A percentile compares a stretch with the other conserved stretches of the same genome.
phyloP scores from a whole-genome alignment of 2,797 vertebrate genomes.

The Percopsis omiscomaycus region DNA sequence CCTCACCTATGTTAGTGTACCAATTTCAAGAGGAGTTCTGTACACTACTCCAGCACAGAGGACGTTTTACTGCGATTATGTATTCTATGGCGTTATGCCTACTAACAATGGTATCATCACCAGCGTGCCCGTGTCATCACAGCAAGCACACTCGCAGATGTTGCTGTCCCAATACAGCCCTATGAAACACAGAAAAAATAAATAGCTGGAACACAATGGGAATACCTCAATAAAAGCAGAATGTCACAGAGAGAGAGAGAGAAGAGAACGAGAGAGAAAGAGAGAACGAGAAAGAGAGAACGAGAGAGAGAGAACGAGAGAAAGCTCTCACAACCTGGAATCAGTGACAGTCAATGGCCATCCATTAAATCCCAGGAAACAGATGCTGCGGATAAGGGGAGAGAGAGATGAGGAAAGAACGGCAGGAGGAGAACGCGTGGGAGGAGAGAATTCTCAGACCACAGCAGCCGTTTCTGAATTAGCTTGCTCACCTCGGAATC shows the following conservation, averaged over 20 bases:
- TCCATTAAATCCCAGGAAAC: constrained; percentile 40
- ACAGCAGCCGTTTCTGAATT: constrained; percentile 57
- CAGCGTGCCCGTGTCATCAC: too few species aligned
- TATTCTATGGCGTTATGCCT: too few species aligned
- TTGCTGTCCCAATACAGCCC: too few species aligned
- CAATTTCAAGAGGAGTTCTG: too few species aligned
- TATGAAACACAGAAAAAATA: constrained; percentile 18
- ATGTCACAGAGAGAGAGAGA: constrained; percentile 9
- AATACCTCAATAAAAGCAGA: constrained; percentile 37
- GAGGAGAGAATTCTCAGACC: constrained; percentile 56
- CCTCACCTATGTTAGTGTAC: too few species aligned
- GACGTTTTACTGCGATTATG: too few species aligned
- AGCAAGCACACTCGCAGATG: too few species aligned
- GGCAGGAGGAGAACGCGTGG: constrained; percentile 32
- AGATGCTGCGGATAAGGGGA: constrained; percentile 21
- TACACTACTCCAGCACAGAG: too few species aligned
- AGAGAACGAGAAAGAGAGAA: too few species aligned
- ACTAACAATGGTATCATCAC: too few species aligned
- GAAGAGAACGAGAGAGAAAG: background rate
- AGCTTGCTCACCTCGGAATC: constrained; percentile 1
- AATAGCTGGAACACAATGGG: constrained; percentile 17
- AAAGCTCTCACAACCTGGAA: constrained; percentile 6
- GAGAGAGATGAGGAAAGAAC: constrained; percentile 5
- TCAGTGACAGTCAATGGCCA: constrained; percentile 26
- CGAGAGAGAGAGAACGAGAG: too few species aligned